Evolutionary conservation across 23 tunicate species (phyloP), one percentile per base, ranked within the genome.

Genomic region (Pegea sp.): DNA sequence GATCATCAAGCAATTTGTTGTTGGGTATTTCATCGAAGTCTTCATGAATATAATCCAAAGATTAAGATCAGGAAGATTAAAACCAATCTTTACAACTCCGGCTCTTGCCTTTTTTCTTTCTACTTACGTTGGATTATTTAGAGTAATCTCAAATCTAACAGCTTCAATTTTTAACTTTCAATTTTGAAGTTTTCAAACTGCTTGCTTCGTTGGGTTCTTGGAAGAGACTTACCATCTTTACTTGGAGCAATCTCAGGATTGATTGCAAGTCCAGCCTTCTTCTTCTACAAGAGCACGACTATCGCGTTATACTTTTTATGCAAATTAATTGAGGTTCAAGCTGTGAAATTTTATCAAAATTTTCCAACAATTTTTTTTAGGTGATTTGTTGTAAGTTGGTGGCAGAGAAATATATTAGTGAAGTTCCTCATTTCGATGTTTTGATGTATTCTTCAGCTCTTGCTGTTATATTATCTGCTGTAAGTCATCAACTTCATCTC

Each of bases 161-260:
- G 16, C 46, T 38, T 38, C 16, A 38, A 8, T 38, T 38, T 8
- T 16, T 38, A 38, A 8, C 16, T 8, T 38, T 38, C 13, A 8
- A 8, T 8, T 38, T 38, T 38, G 46, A 38, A 38, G 16, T 8
- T 38, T 11, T 38, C 16, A 38, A 72, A 61, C 31, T 81, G 81
- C 34, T 33, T 61, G 1, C 61, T 81, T 52, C 57, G 81, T 16
- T 72, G 81, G 81, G 3, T 61, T 6, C 27, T 42, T 33, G 49
- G 50, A 29, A 20, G 42, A 28, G 81, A 81, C 31, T 33, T 24
- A 0, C 93, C 81, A 4, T 30, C 61, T n/a, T 11, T 81, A 20
- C 57, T 60, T 70, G 81, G 93, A 26, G 74, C 58, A 1, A 31
- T 61, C 1, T 28, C 69, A 31, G 93, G 93, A 1, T 44, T 59